Percentiles rank a stretch among this genome's conserved stretches.
Evolutionary conservation across 2,113 vertebrate species (phyloP).

Genomic region (Tonatia bakeri): DNA sequence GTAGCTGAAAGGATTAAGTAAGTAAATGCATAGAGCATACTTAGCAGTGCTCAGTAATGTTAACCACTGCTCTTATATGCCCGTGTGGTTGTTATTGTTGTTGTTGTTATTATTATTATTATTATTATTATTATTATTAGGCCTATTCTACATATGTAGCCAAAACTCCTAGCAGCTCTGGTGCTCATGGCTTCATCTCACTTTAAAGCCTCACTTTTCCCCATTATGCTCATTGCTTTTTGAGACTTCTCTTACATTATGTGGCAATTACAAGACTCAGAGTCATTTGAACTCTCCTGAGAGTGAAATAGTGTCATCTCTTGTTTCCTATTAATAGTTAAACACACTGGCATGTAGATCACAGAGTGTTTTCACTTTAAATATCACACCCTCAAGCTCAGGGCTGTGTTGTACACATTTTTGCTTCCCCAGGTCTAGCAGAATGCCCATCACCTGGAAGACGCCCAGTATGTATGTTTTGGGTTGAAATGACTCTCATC

Average conservation of each 20-base stretch:
- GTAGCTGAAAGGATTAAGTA: not conserved
- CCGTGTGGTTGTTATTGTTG: not conserved
- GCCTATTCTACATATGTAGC: not conserved
- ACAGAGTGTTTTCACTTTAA: not conserved
- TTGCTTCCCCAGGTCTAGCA: not conserved
- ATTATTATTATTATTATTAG: not conserved
- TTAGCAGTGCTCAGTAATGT: not conserved
- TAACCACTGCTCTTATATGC: not conserved
- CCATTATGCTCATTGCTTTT: not conserved
- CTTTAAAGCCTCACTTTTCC: not conserved
- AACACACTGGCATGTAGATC: not conserved
- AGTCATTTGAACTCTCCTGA: not conserved
- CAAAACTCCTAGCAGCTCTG: not conserved
- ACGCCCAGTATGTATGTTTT: too few species aligned
- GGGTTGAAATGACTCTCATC: not conserved
- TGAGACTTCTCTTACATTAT: not conserved
- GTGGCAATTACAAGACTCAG: not conserved
- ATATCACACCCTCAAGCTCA: not conserved
- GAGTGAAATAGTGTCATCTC: not conserved
- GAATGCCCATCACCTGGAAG: not conserved
- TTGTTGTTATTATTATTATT: not conserved
- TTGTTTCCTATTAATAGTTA: slow-evolving; percentile 23
- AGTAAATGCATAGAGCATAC: not conserved
- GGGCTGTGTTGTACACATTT: not conserved
- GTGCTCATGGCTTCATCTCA: not conserved